A percentile compares a stretch with the other conserved stretches of the same genome.
Evolutionary conservation across 2,797 vertebrate species (phyloP).

Genomic region (Rhinichthys osculus): DNA sequence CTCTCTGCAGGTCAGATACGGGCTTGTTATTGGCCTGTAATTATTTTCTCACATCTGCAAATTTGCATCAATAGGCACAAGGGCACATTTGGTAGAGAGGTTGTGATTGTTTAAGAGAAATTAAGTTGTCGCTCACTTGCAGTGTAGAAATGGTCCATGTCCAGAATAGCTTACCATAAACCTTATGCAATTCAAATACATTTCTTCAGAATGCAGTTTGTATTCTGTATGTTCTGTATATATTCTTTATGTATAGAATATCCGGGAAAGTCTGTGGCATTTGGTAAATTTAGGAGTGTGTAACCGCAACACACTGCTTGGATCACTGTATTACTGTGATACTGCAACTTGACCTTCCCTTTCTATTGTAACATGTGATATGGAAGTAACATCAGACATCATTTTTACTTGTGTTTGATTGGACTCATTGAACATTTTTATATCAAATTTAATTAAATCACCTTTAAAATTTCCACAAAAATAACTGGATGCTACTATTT

Average conservation of each 20-base stretch:
- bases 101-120: background rate
- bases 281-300: background rate
- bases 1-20: background rate
- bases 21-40: background rate
- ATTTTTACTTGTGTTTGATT: background rate
- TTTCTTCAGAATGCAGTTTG: background rate
- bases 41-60: background rate
- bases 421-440: background rate
- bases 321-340: background rate
- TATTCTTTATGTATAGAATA: background rate
- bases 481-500: background rate
- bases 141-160: background rate
- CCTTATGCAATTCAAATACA: background rate
- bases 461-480: background rate
- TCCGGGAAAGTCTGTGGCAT: background rate
- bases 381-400: background rate
- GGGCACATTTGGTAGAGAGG: background rate
- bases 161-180: constrained; percentile 15
- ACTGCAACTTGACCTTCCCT: background rate
- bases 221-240: background rate
- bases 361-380: background rate
- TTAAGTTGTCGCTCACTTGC: background rate
- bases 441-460: background rate
- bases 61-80: background rate
- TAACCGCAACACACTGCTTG: background rate